phyloP scores from a whole-genome alignment of 2,797 vertebrate genomes.

The Melanotaenia parkinsoni region DNA sequence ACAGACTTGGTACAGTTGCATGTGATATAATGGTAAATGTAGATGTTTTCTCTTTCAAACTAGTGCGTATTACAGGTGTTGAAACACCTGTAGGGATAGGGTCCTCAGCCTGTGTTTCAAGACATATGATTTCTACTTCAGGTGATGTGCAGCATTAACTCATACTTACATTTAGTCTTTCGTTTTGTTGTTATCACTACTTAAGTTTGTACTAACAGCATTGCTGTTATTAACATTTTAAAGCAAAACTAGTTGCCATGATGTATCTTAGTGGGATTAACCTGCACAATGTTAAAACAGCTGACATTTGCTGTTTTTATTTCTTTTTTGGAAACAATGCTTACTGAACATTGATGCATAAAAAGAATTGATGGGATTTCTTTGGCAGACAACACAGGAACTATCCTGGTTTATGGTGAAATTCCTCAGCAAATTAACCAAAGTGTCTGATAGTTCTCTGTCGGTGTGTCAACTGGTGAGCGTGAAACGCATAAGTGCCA shows the following conservation, averaged over 20 bases:
- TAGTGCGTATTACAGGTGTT: too few relatives aligned
- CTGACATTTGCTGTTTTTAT: not conserved
- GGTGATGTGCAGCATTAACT: not conserved
- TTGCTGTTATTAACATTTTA: not conserved
- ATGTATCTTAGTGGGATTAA: not conserved
- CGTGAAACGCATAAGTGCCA: conserved; percentile 19
- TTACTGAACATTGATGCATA: not conserved
- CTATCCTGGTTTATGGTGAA: not conserved
- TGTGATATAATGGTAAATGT: too few relatives aligned
- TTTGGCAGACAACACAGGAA: not conserved
- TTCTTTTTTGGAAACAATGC: not conserved
- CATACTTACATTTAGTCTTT: not conserved
- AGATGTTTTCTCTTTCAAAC: too few relatives aligned
- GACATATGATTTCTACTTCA: not conserved
- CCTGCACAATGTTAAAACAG: not conserved
- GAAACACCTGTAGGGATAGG: too few relatives aligned
- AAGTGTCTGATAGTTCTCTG: conserved; percentile 7
- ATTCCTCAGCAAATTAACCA: not conserved
- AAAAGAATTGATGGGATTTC: not conserved
- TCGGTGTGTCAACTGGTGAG: not conserved
- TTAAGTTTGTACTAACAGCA: not conserved
- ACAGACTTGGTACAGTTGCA: too few relatives aligned
- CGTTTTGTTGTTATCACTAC: not conserved
- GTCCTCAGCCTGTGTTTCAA: not conserved
- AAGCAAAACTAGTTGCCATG: not conserved